These are phyloP conservation scores for Electrophaes corylata DNA, from an alignment of 2,888 invertebrate genomes.

Conservation along the genomic window DNA sequence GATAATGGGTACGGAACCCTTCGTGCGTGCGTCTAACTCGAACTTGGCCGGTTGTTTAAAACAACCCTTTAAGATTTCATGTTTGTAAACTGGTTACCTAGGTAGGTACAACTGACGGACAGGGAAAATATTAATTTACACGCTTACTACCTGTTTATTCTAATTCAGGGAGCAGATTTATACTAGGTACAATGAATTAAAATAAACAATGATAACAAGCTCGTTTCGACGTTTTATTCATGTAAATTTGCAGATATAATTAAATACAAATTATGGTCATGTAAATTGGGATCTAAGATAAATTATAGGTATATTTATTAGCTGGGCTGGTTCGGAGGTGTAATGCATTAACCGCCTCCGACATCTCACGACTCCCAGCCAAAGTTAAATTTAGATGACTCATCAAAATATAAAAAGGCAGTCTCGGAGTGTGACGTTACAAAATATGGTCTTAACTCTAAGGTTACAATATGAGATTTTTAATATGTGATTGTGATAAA, in stretches of 20 bases:
- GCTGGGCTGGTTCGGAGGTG: constrained; percentile 75
- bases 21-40: no score
- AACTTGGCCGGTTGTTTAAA: no score
- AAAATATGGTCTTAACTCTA: constrained; percentile 82
- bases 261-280: constrained; percentile 83
- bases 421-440: constrained; percentile 83
- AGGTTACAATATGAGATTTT: constrained; percentile 82
- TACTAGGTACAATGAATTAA: constrained; percentile 30
- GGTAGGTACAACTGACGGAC: no score
- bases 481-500: constrained; percentile 80
- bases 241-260: constrained; percentile 85
- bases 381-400: constrained; percentile 74
- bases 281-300: constrained; percentile 81
- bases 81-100: no score
- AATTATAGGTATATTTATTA: constrained; percentile 69
- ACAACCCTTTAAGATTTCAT: no score
- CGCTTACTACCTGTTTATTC: no score
- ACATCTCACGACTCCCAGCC: constrained; percentile 63
- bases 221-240: constrained; percentile 83
- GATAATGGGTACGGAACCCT: no score
- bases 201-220: constrained; percentile 69
- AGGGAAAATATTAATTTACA: no score
- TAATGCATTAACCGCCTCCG: constrained; percentile 61
- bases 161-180: neutral
- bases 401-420: constrained; percentile 82